Conservation (phyloP, 2,113 vertebrate genomes). For the Lagopus leucura region DNA sequence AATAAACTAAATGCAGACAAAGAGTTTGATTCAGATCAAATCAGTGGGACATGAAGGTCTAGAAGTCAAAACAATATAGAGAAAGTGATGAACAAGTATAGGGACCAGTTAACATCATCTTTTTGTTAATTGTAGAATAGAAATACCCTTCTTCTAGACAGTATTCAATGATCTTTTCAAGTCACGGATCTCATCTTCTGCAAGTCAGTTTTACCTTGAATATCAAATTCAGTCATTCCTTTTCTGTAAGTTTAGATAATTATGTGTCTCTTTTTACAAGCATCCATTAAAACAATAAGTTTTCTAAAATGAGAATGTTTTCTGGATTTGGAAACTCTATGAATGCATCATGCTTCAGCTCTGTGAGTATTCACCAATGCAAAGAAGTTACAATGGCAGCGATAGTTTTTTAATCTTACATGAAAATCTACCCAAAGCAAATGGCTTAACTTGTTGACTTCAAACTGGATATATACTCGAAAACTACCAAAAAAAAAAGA, state of each 20-base stretch:
- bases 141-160: neutral
- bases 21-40: neutral
- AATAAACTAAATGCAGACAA: neutral
- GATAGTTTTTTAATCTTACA: neutral
- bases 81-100: neutral
- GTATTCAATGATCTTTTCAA: neutral
- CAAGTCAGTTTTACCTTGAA: neutral
- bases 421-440: neutral
- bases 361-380: neutral
- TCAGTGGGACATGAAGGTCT: neutral
- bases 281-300: neutral
- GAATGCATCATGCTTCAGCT: neutral
- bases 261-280: neutral
- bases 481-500: neutral
- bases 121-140: neutral
- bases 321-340: neutral
- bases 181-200: neutral
- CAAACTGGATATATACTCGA: neutral
- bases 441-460: neutral
- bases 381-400: neutral
- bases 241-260: neutral
- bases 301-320: neutral
- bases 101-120: neutral
- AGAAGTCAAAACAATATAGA: neutral
- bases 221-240: neutral